Conservation (phyloP, 92 coral and sea anemone species). For the Zoanthus sansibaricus region DNA sequence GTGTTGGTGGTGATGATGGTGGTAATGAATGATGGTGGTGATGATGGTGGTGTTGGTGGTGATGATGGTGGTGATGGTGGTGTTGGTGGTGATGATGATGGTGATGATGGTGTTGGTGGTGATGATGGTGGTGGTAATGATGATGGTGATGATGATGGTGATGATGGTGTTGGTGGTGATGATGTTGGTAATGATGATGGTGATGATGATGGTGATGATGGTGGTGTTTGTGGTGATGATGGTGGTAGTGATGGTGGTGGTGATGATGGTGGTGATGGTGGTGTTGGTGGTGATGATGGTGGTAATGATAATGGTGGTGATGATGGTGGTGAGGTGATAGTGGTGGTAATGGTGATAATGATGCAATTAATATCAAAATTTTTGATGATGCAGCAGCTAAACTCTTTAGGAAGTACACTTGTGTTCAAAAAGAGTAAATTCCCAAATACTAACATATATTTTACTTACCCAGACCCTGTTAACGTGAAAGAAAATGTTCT, state of each 20-base stretch:
- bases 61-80: no score
- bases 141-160: not conserved
- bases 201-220: not conserved
- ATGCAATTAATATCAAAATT: no score
- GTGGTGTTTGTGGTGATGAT: not conserved
- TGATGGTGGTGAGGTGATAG: no score
- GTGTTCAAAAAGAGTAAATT: no score
- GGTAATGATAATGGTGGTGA: not conserved
- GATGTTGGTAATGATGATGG: not conserved
- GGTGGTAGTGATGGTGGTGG: not conserved
- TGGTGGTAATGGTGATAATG: no score
- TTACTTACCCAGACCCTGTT: no score
- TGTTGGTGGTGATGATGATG: no score
- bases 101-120: not conserved
- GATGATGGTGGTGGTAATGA: not conserved
- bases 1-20: not conserved
- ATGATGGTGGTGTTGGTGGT: no score
- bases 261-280: not conserved
- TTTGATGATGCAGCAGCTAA: no score
- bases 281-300: not conserved
- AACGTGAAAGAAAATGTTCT: not conserved
- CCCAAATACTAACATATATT: no score
- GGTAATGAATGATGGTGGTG: not conserved
- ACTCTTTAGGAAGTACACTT: no score
- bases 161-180: not conserved